Conservation (phyloP, 2,113 vertebrate genomes). For the Alethe diademata region DNA sequence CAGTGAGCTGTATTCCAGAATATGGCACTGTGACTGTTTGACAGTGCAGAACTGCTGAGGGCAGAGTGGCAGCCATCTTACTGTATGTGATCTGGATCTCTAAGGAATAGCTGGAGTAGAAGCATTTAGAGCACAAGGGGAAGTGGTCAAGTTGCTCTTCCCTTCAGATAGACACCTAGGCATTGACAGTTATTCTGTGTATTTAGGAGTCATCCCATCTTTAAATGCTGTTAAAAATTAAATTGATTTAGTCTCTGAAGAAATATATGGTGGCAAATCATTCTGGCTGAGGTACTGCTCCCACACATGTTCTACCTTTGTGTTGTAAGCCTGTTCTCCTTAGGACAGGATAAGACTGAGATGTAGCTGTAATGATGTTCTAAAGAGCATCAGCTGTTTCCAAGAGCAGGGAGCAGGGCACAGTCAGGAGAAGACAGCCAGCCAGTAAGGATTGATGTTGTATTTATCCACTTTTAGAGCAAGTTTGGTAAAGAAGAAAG, state of each 20-base stretch:
- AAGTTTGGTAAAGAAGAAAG: neutral
- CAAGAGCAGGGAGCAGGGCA: neutral
- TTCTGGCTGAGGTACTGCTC: neutral
- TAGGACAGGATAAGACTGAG: neutral
- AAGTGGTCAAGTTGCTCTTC: neutral
- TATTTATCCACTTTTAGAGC: neutral
- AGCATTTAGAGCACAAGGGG: neutral
- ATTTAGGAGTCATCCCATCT: neutral
- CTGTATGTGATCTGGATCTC: accelerated
- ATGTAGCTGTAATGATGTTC: neutral
- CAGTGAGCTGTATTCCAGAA: neutral
- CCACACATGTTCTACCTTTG: neutral
- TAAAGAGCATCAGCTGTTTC: neutral
- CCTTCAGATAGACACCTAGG: neutral
- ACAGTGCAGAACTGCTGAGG: neutral
- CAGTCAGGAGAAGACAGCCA: neutral
- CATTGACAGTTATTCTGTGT: neutral
- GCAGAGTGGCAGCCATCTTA: neutral
- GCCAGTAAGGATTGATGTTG: neutral
- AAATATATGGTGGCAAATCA: neutral
- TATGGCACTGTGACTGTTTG: neutral
- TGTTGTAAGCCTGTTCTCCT: neutral
- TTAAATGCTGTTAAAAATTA: neutral
- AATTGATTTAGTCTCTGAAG: neutral
- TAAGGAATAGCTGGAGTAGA: neutral